Percentiles rank a stretch among this genome's conserved stretches.
These are phyloP conservation scores for Acrobasis consociella DNA, from an alignment of 2,888 invertebrate genomes.

Conservation along the genomic window DNA sequence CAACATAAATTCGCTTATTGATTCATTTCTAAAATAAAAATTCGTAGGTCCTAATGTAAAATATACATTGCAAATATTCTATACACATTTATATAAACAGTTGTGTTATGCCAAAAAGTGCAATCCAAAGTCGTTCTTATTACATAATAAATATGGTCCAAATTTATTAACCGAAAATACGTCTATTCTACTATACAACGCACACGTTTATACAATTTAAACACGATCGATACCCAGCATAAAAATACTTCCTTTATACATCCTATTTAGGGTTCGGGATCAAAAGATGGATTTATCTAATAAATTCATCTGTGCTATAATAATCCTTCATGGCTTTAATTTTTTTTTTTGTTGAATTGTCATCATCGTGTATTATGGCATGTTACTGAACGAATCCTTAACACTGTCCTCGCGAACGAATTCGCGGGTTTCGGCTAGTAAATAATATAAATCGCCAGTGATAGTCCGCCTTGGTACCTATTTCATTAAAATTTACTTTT, in stretches of 20 bases:
- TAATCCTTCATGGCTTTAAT: too few species aligned
- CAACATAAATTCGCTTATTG: constrained; percentile 43
- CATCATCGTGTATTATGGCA: too few species aligned
- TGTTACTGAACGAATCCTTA: too few species aligned
- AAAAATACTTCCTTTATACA: neutral
- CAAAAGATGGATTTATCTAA: neutral
- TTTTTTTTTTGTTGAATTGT: too few species aligned
- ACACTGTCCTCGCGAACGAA: too few species aligned
- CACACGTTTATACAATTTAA: constrained; percentile 7
- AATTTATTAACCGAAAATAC: constrained; percentile 30
- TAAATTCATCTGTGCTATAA: neutral
- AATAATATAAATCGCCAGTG: too few species aligned
- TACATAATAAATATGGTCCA: constrained; percentile 23
- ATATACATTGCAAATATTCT: constrained; percentile 63
- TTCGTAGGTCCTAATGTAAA: constrained; percentile 56
- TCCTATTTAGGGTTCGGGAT: neutral
- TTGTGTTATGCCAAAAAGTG: constrained; percentile 78
- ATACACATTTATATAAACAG: constrained; percentile 75
- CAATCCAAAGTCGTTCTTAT: constrained; percentile 55
- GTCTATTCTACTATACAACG: constrained; percentile 14
- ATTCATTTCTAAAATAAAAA: constrained; percentile 42
- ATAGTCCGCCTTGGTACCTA: too few species aligned
- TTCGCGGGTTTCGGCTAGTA: too few species aligned
- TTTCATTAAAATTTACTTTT: too few species aligned
- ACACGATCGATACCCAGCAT: neutral